These are phyloP conservation scores for Noctua janthina DNA, from an alignment of 2,888 invertebrate species.

Conservation along the genomic window DNA sequence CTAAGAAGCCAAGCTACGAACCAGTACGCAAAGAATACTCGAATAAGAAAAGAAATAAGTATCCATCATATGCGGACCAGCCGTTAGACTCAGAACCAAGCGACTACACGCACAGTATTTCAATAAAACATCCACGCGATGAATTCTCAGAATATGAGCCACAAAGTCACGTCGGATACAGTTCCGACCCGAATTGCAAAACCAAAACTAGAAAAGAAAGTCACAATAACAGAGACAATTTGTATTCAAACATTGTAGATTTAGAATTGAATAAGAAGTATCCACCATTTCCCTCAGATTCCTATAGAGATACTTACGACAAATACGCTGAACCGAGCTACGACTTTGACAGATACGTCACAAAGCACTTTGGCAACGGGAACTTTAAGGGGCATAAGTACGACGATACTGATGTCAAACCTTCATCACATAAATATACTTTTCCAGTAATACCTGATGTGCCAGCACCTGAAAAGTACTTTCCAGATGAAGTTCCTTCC, in stretches of 20 bases:
- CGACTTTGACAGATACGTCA: conserved; percentile 79
- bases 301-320: conserved; percentile 79
- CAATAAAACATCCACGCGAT: conserved; percentile 83
- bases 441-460: conserved; percentile 79
- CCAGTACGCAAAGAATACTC: conserved; percentile 76
- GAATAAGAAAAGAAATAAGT: conserved; percentile 77
- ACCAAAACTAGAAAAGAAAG: conserved; percentile 82
- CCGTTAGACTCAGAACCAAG: conserved; percentile 80
- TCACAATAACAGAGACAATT: conserved; percentile 70
- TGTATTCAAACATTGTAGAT: conserved; percentile 77
- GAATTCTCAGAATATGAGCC: conserved; percentile 77
- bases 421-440: conserved; percentile 73
- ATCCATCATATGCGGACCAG: conserved; percentile 67
- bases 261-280: conserved; percentile 79
- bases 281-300: conserved; percentile 74
- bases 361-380: conserved; percentile 73
- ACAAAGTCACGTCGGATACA: conserved; percentile 82
- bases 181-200: conserved; percentile 84
- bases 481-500: conserved; percentile 78
- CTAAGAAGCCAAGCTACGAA: conserved; percentile 75
- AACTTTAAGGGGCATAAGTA: conserved; percentile 76
- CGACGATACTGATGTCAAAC: conserved; percentile 74
- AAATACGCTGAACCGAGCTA: conserved; percentile 79
- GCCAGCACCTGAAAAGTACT: conserved; percentile 76
- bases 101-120: conserved; percentile 84